Percentiles rank a stretch among this genome's conserved stretches.
phyloP scores from a whole-genome alignment of 2,797 vertebrate genomes.

The Sebastiscus tertius region DNA sequence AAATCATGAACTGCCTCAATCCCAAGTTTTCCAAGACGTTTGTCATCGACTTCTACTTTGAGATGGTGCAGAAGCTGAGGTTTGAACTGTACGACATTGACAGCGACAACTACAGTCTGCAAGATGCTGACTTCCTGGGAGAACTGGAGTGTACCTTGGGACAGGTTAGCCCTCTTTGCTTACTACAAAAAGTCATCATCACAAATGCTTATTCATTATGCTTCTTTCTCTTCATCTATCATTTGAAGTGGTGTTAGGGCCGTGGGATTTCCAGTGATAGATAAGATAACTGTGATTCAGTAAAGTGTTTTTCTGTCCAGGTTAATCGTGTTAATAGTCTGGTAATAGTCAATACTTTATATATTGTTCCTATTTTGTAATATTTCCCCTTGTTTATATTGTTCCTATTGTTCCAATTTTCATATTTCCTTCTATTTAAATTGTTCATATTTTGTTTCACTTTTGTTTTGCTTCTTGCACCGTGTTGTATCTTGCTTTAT shows the following conservation, averaged over 20 bases:
- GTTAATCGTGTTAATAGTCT: too few species aligned
- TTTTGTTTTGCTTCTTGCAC: too few species aligned
- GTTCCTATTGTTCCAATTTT: too few species aligned
- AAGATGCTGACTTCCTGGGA: constrained; percentile 93
- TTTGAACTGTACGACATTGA: constrained; percentile 95
- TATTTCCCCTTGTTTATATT: too few species aligned
- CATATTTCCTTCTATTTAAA: too few species aligned
- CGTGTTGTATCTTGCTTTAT: too few species aligned
- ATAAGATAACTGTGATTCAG: not conserved
- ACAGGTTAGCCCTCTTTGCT: constrained; percentile 69
- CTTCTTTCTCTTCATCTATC: not conserved
- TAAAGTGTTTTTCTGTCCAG: constrained; percentile 74
- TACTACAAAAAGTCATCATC: not conserved
- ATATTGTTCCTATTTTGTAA: too few species aligned
- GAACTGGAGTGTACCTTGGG: constrained; percentile 91
- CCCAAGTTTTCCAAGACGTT: constrained; percentile 92
- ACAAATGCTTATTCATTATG: not conserved
- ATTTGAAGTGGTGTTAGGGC: too few species aligned
- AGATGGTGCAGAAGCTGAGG: constrained; percentile 93
- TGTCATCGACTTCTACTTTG: constrained; percentile 93
- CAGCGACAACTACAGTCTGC: constrained; percentile 85
- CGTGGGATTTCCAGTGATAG: fast-evolving
- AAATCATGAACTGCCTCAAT: constrained; percentile 88
- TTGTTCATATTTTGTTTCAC: too few species aligned
- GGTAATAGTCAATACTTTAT: too few species aligned